These are phyloP conservation scores for Sylvia atricapilla DNA, from an alignment of 2,113 vertebrate species.

Conservation along the genomic window DNA sequence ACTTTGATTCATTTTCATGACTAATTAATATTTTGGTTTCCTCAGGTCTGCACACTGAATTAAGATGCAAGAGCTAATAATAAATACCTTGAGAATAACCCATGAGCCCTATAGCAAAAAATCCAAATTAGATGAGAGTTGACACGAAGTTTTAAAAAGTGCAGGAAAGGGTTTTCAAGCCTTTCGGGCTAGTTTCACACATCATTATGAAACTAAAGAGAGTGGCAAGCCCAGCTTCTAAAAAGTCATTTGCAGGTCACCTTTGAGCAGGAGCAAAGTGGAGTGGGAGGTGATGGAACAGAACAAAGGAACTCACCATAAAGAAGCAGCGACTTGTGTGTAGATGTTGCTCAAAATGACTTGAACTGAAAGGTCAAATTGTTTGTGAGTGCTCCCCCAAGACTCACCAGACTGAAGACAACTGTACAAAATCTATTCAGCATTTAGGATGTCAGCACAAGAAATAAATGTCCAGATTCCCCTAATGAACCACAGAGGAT, in stretches of 20 bases:
- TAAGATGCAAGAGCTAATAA: constrained; percentile 55
- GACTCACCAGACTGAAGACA: neutral
- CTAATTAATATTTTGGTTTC: constrained; percentile 66
- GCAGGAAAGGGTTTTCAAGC: constrained; percentile 34
- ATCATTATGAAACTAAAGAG: constrained; percentile 27
- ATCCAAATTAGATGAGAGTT: constrained; percentile 55
- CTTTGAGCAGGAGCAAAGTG: constrained; percentile 38
- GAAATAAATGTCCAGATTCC: neutral
- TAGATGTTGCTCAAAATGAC: neutral
- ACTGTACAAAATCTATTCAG: neutral
- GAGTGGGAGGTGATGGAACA: neutral
- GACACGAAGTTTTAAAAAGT: constrained; percentile 31
- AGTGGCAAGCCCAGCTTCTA: neutral
- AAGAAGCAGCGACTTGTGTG: neutral
- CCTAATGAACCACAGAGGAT: neutral
- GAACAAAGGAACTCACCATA: constrained; percentile 25
- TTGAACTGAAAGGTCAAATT: neutral
- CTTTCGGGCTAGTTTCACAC: constrained; percentile 59
- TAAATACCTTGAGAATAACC: constrained; percentile 55
- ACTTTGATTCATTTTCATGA: constrained; percentile 49
- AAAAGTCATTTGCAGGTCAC: constrained; percentile 61
- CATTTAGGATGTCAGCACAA: neutral
- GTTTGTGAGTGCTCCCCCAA: neutral
- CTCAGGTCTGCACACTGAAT: constrained; percentile 52
- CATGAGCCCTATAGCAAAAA: constrained; percentile 27